These are phyloP conservation scores for Zele albiditarsus DNA, from an alignment of 2,888 invertebrate species.

Conservation along the genomic window DNA sequence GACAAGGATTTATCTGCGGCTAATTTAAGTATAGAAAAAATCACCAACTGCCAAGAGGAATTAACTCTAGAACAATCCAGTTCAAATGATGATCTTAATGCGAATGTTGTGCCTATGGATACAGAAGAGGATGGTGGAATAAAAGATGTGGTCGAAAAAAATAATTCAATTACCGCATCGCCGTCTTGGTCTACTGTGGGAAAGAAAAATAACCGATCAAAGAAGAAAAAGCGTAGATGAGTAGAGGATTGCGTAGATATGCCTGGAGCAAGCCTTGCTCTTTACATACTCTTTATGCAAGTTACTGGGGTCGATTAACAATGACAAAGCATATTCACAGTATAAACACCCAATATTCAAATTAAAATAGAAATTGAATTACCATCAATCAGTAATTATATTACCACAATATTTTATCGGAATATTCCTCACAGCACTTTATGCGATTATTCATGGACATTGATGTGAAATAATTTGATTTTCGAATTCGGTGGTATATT, in stretches of 20 bases:
- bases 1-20: conserved; percentile 24
- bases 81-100: conserved; percentile 63
- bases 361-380: not conserved
- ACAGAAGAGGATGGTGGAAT: conserved; percentile 56
- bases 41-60: conserved; percentile 60
- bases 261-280: conserved; percentile 70
- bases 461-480: not conserved
- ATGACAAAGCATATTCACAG: not conserved
- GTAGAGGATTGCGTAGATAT: conserved; percentile 72
- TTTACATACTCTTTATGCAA: conserved; percentile 70
- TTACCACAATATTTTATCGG: not conserved
- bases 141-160: conserved; percentile 50
- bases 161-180: conserved; percentile 42
- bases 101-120: conserved; percentile 56
- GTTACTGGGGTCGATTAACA: conserved; percentile 69
- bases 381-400: not conserved
- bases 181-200: conserved; percentile 49
- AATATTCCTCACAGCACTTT: not conserved
- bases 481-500: not conserved
- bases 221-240: conserved; percentile 72
- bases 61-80: conserved; percentile 58
- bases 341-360: not conserved
- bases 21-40: conserved; percentile 54
- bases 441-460: not conserved
- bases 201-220: conserved; percentile 66